Evolutionary conservation across 2,113 vertebrate genomes (phyloP), one percentile per base, ranked within the genome.

Genomic region (Lonchura striata): DNA sequence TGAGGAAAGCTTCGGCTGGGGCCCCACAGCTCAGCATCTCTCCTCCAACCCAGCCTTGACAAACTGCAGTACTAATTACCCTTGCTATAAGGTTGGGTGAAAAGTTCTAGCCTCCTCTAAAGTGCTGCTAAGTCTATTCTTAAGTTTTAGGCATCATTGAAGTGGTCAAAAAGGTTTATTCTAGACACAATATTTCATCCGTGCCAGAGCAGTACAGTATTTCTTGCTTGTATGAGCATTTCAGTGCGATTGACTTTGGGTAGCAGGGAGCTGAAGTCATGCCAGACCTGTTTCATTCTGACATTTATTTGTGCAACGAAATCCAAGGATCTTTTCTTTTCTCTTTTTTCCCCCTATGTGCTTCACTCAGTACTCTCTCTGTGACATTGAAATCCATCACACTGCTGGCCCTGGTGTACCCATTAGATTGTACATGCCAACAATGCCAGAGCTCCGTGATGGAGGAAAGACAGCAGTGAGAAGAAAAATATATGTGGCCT

Each of bases 241-340:
- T 94, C 42, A 31, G 24, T 41, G 69, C 87, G 94, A 91, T 23
- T 89, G 86, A 89, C 92, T 84, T 94, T 44, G 85, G 74, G 82
- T 88, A 85, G 46, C n/a, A 57, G 82, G 41, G 79, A 95, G 70
- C 70, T 93, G 70, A 75, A 94, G 57, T n/a, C 61, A 42, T 27
- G 82, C 74, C 79, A 95, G 82, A 86, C 41, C 90, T 88, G 88
- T 72, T 91, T 90, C 66, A 65, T 76, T 85, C 71, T 94, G 78
- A 88, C 75, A 69, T 94, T 93, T 82, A 86, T 92, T 90, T 88
- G 82, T 69, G 66, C 94, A 92, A 65, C 77, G 79, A 96, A 96
- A 94, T 65, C 63, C 75, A 79, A 94, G 44, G 78, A 95, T 87
- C 44, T 91, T 91, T 94, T 53, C 10, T 88, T 12, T 86, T 70